Conservation (phyloP, 2,888 invertebrate genomes). For the Nowickia ferox region DNA sequence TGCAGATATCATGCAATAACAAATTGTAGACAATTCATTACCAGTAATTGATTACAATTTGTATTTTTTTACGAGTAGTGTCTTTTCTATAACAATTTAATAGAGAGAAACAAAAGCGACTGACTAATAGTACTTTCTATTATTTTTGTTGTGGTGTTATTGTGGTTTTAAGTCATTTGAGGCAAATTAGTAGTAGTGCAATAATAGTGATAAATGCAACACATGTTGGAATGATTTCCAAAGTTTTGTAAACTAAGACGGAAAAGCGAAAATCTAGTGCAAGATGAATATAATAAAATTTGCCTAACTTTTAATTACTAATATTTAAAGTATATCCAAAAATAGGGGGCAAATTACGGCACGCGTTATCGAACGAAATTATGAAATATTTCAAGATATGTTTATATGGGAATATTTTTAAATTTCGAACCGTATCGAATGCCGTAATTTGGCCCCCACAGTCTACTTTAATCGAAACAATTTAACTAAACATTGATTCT, state of each 20-base stretch:
- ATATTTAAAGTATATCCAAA: too few relatives aligned
- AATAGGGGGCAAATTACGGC: too few relatives aligned
- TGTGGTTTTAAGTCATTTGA: conserved; percentile 11
- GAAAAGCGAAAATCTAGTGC: not conserved
- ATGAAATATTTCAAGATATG: too few relatives aligned
- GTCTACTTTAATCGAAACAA: too few relatives aligned
- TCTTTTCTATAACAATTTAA: conserved; percentile 59
- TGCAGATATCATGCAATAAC: conserved; percentile 73
- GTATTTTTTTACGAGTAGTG: conserved; percentile 52
- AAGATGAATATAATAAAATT: not conserved
- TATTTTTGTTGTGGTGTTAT: conserved; percentile 19
- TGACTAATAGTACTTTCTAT: conserved; percentile 52
- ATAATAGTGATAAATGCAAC: conserved; percentile 37
- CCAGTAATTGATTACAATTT: conserved; percentile 72
- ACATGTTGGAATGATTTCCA: conserved; percentile 18
- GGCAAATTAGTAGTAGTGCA: conserved; percentile 18
- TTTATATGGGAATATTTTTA: too few relatives aligned
- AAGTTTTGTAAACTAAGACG: conserved; percentile 22
- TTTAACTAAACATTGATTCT: too few relatives aligned
- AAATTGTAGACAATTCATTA: conserved; percentile 71
- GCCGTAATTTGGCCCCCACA: too few relatives aligned
- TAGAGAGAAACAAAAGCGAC: conserved; percentile 3
- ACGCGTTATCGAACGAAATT: too few relatives aligned
- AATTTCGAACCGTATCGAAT: too few relatives aligned
- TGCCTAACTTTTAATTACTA: conserved; percentile 19